Base-by-base conservation (phyloP, 2,797 vertebrate species). In the Micromesistius poutassou region DNA sequence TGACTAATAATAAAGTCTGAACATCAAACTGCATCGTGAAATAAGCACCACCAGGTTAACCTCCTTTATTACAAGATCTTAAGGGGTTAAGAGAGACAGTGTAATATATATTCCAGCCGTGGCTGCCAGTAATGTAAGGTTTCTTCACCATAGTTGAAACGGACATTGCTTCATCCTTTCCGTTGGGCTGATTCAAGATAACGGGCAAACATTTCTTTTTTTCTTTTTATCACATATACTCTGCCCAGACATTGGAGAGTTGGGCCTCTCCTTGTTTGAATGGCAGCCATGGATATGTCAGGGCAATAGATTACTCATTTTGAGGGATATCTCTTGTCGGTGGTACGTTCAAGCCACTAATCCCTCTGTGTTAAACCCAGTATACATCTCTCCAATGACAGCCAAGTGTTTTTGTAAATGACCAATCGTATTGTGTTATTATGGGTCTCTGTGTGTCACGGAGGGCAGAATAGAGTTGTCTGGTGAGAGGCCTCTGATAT, bases 401-500 rank as follows among this genome's bases (percentile, higher is more conserved):
- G 78, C 79, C 77, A 79, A 28, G 77, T 79, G 79, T 87, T 91
- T 91, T 62, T 25, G 55, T n/a, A 89, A 88, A 88, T 89, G 91
- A 89, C 89, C 85, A 73, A 83, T 90, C 84, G 74, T 82, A 79
- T 93, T 89, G 12, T 82, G 89, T 86, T 80, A 84, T 79, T 81
- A 83, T 74, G 79, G 83, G 75, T 77, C 82, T 90, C 85, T 74
- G 76, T 38, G 85, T 91, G 90, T 90, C 89, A 87, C 8, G 35
- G 80, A 74, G 87, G 83, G 81, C 87, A 91, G 89, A 87, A 91
- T 84, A 79, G 88, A 90, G 90, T 84, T 82, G 90, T 91, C 89
- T 93, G 86, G 84, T 79, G 86, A 89, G 91, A 91, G 87, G 84
- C 83, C 86, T 86, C 84, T 93, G 93, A 93, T 92, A 89, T 83